These are phyloP conservation scores for Neostethus bicornis DNA, from an alignment of 2,797 vertebrate species.

Conservation along the genomic window DNA sequence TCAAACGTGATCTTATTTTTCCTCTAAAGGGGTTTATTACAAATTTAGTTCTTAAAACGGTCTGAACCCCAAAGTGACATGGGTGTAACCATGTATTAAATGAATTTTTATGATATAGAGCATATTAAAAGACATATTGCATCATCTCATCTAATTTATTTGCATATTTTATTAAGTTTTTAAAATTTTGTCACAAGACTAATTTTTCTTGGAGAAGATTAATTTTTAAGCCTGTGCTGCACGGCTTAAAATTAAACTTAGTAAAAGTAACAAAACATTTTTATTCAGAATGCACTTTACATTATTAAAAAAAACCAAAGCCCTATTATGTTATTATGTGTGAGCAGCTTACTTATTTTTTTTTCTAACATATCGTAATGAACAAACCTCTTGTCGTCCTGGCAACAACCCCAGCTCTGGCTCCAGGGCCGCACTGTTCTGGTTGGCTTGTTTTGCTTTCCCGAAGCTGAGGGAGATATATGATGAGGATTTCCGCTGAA, in stretches of 20 bases:
- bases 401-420: slow-evolving; percentile 20
- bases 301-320: too few species aligned
- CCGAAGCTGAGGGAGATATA: slow-evolving; percentile 49
- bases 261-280: too few species aligned
- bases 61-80: slow-evolving; percentile 37
- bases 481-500: slow-evolving; percentile 66
- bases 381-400: slow-evolving; percentile 47
- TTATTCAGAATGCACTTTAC: too few species aligned
- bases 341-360: too few species aligned
- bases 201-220: too few species aligned
- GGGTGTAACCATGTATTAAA: slow-evolving; percentile 41
- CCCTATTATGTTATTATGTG: too few species aligned
- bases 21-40: background rate
- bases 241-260: too few species aligned
- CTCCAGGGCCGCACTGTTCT: slow-evolving; percentile 10
- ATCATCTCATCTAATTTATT: slow-evolving; percentile 32
- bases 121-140: slow-evolving; percentile 8
- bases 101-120: slow-evolving; percentile 35
- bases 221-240: too few species aligned
- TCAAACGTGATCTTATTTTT: background rate
- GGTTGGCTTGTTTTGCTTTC: slow-evolving; percentile 65
- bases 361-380: slow-evolving; percentile 17
- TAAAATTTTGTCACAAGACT: too few species aligned
- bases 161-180: too few species aligned
- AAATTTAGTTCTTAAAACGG: too few species aligned